A percentile compares a stretch with the other conserved stretches of the same genome.
phyloP scores from a whole-genome alignment of 2,888 invertebrate species.

The Phania funesta region DNA sequence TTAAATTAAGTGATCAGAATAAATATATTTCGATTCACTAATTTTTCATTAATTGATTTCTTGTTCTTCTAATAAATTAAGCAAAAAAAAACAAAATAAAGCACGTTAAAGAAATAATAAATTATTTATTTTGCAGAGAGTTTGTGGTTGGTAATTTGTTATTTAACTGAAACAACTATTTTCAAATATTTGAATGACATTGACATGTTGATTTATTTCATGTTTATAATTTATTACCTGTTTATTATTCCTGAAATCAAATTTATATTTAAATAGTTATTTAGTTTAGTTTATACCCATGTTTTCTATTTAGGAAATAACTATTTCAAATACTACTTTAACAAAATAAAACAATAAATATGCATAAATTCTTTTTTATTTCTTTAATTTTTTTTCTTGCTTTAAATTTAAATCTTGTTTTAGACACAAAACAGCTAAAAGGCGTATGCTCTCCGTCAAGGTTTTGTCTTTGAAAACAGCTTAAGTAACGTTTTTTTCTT shows the following conservation, averaged over 20 bases:
- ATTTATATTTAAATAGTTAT: slow-evolving; percentile 41
- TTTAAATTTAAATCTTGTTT: slow-evolving; percentile 21
- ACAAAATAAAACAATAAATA: neutral
- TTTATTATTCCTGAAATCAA: slow-evolving; percentile 51
- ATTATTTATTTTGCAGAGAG: too few relatives aligned
- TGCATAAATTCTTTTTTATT: neutral
- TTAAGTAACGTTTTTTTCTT: slow-evolving; percentile 65
- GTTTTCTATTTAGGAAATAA: slow-evolving; percentile 3
- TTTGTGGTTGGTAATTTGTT: too few relatives aligned
- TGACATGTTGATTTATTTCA: neutral
- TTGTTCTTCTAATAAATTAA: too few relatives aligned
- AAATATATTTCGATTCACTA: too few relatives aligned
- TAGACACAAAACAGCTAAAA: slow-evolving; percentile 68
- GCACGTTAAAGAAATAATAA: too few relatives aligned
- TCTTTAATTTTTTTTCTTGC: neutral
- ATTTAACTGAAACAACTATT: too few relatives aligned
- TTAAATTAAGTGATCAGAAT: too few relatives aligned
- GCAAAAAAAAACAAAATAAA: too few relatives aligned
- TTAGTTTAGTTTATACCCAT: slow-evolving; percentile 25
- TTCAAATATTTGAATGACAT: neutral
- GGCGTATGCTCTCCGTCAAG: slow-evolving; percentile 74
- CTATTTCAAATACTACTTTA: slow-evolving; percentile 10
- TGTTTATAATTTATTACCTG: slow-evolving; percentile 12
- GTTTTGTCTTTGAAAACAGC: slow-evolving; percentile 74
- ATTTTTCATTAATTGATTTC: too few relatives aligned